Evolutionary conservation across 2,113 vertebrate species (phyloP).

Genomic region (Clupea harengus): DNA sequence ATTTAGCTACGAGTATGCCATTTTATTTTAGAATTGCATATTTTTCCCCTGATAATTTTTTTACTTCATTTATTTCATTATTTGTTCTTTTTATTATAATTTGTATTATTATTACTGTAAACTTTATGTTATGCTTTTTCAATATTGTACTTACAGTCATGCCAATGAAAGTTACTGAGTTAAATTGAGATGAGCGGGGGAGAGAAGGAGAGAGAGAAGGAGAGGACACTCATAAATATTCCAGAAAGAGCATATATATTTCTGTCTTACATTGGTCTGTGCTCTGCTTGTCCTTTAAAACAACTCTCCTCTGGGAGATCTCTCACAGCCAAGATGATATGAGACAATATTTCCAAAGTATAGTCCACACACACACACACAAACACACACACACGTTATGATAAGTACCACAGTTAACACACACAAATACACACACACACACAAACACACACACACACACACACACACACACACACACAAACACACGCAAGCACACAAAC

Average conservation of each 20-base stretch:
- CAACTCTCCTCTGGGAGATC: neutral
- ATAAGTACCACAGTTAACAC: too few species aligned
- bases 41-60: too few species aligned
- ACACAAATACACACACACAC: neutral
- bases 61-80: too few species aligned
- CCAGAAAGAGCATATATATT: neutral
- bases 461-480: neutral
- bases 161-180: too few species aligned
- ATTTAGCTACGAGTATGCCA: too few species aligned
- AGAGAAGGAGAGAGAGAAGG: neutral
- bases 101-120: too few species aligned
- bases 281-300: constrained; percentile 1
- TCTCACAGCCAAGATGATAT: neutral
- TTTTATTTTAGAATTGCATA: too few species aligned
- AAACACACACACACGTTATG: neutral
- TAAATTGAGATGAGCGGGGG: too few species aligned
- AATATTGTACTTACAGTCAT: too few species aligned
- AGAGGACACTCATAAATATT: constrained; percentile 7
- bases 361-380: neutral
- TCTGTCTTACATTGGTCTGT: neutral
- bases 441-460: neutral
- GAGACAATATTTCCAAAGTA: neutral
- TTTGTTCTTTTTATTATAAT: too few species aligned
- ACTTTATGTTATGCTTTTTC: too few species aligned
- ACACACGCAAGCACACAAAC: neutral